Conservation (phyloP, 2,888 invertebrate genomes). For the Brachypterus glaber region DNA sequence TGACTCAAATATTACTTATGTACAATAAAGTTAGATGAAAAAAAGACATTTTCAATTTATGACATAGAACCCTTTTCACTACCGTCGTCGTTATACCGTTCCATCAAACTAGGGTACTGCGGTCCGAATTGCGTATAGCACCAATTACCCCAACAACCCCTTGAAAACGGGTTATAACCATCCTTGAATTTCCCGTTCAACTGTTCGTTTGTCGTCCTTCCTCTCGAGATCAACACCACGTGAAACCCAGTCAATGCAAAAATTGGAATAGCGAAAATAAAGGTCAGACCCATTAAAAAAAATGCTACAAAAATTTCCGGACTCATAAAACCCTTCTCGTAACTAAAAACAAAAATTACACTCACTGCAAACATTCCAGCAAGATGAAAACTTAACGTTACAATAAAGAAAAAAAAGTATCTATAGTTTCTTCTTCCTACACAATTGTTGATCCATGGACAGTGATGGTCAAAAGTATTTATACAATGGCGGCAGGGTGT, state of each 20-base stretch:
- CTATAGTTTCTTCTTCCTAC: conserved; percentile 95
- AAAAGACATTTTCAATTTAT: too few species aligned
- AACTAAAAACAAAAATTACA: conserved; percentile 81
- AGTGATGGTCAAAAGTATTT: conserved; percentile 99
- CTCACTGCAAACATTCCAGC: conserved; percentile 92
- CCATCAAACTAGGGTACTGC: conserved; percentile 82
- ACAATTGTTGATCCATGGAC: conserved; percentile 96
- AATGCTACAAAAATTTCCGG: conserved; percentile 75
- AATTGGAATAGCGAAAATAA: conserved; percentile 89
- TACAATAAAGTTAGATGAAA: too few species aligned
- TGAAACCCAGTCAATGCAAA: conserved; percentile 97
- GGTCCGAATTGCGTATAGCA: conserved; percentile 93
- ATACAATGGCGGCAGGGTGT: conserved; percentile 99
- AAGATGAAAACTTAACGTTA: conserved; percentile 95
- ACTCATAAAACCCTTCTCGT: conserved; percentile 70
- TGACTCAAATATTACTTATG: too few species aligned
- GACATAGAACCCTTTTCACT: too few species aligned
- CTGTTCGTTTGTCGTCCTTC: conserved; percentile 98
- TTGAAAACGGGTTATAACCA: conserved; percentile 96
- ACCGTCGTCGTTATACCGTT: conserved; percentile 57
- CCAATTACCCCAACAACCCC: conserved; percentile 92
- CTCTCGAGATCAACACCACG: conserved; percentile 90
- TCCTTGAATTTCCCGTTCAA: conserved; percentile 99
- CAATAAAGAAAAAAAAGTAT: conserved; percentile 97
- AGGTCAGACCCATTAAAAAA: conserved; percentile 85